A percentile compares a stretch with the other conserved stretches of the same genome.
Evolutionary conservation across 2,888 invertebrate species (phyloP).

Genomic region (Euzophera pinguis): DNA sequence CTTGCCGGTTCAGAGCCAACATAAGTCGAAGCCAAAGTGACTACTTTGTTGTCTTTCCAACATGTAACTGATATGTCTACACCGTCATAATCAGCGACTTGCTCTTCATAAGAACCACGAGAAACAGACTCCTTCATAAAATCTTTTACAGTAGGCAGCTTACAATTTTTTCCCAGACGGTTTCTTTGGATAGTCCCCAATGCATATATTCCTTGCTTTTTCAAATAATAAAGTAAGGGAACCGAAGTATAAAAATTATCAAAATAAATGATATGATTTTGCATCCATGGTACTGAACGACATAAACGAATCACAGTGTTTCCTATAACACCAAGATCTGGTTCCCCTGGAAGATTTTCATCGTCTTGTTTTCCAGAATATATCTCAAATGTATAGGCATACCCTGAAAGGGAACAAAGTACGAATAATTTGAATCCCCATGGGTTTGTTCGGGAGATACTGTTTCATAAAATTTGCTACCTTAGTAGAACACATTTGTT

Average conservation of each 20-base stretch:
- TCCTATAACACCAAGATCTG: constrained; percentile 32
- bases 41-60: no score
- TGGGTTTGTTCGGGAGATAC: constrained; percentile 20
- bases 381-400: constrained; percentile 16
- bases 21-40: no score
- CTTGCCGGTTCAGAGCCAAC: no score
- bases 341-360: constrained; percentile 2
- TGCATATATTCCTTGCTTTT: constrained; percentile 31
- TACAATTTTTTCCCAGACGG: constrained; percentile 35
- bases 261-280: constrained; percentile 33
- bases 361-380: constrained; percentile 13
- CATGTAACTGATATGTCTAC: no score
- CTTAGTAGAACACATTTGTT: constrained; percentile 21
- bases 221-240: constrained; percentile 29
- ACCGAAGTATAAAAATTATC: constrained; percentile 35
- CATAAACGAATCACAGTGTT: constrained; percentile 32
- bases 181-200: constrained; percentile 37
- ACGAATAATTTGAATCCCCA: constrained; percentile 27
- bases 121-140: constrained; percentile 41
- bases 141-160: constrained; percentile 35
- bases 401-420: constrained; percentile 19
- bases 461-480: constrained; percentile 18
- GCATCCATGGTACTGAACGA: constrained; percentile 31
- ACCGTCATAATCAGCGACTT: no score
- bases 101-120: constrained; percentile 41